Evolutionary conservation across 1,140 invertebrate genomes (phyloP), one percentile per base, ranked within the genome.

Genomic region (Monomorium pharaonis): DNA sequence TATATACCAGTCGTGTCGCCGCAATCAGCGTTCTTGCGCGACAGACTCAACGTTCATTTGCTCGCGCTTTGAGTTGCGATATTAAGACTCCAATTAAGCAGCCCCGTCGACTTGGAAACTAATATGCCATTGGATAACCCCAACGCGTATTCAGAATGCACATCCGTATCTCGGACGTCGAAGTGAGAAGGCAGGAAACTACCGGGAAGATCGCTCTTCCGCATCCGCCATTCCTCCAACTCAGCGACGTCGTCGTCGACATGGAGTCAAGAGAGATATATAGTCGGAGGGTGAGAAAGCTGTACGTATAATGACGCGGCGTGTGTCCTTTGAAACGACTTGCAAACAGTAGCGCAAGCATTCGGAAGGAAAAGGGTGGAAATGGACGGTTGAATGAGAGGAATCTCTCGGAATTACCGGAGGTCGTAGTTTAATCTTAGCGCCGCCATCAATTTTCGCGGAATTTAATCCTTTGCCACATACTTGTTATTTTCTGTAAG

Each of bases 11-110:
- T 58, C 14, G 54, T 51, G 67, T 42, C 74, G 33, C 33, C 56
- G 37, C 47, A 75, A 87, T 89, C 84, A 56, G 18, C 60, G 60
- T 90, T 92, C 86, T 86, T 88, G 84, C 76, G 70, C 69, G 75
- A 62, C n/a, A 86, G 62, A 63, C 58, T 72, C 63, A 75, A 65
- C 83, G 67, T 65, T 77, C 83, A 67, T 54, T 60, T 80, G 75
- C 86, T 80, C 78, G 60, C 63, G 88, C 90, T 91, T 91, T 91
- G 85, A 91, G 81, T 72, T 83, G 37, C 74, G 78, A 91, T 88
- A 91, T 91, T 91, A 91, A 90, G 90, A 74, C 77, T 91, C 78
- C 87, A 86, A 92, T 91, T 92, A 91, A 89, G 69, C 87, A 60
- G 14, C 69, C 58, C 62, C 30, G 77, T 75, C 74, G 49, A 88